phyloP scores from a whole-genome alignment of 2,888 invertebrate species.

The Hyles lineata region DNA sequence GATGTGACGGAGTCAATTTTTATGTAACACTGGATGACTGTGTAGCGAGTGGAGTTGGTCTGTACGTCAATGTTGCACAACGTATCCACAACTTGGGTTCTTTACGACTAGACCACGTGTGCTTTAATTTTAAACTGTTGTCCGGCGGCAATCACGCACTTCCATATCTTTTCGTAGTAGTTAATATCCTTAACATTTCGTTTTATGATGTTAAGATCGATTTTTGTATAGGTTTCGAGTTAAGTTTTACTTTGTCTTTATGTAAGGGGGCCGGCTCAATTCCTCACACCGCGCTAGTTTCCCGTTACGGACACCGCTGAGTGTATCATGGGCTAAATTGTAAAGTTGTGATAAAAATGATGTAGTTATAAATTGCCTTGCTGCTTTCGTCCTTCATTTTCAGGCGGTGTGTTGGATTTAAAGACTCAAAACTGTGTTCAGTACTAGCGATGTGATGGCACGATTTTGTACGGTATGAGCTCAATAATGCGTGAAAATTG shows the following conservation, averaged over 20 bases:
- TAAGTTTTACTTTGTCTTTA: conserved; percentile 72
- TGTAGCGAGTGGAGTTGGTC: not conserved
- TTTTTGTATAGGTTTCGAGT: conserved; percentile 72
- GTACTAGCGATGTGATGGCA: not conserved
- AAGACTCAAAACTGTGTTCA: not conserved
- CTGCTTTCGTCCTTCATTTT: conserved; percentile 42
- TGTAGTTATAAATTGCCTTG: conserved; percentile 44
- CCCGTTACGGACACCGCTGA: conserved; percentile 13
- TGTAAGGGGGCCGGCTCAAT: conserved; percentile 78
- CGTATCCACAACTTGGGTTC: conserved; percentile 33
- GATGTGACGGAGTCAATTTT: not conserved
- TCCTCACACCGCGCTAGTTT: conserved; percentile 58
- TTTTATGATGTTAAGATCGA: conserved; percentile 51
- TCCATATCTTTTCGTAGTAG: conserved; percentile 52
- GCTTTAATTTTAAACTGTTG: conserved; percentile 42
- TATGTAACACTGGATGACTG: too few relatives aligned
- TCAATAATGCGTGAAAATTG: not conserved
- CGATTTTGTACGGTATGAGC: not conserved
- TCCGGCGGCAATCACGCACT: conserved; percentile 58
- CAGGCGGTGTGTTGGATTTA: conserved; percentile 8
- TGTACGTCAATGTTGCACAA: conserved; percentile 5
- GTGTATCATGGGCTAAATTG: conserved; percentile 32
- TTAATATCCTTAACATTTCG: conserved; percentile 59
- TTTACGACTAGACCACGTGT: conserved; percentile 39
- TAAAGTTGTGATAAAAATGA: conserved; percentile 59